A percentile compares a stretch with the other conserved stretches of the same genome.
Conservation (phyloP, 2,797 vertebrate genomes). For the Etheostoma nigrum region DNA sequence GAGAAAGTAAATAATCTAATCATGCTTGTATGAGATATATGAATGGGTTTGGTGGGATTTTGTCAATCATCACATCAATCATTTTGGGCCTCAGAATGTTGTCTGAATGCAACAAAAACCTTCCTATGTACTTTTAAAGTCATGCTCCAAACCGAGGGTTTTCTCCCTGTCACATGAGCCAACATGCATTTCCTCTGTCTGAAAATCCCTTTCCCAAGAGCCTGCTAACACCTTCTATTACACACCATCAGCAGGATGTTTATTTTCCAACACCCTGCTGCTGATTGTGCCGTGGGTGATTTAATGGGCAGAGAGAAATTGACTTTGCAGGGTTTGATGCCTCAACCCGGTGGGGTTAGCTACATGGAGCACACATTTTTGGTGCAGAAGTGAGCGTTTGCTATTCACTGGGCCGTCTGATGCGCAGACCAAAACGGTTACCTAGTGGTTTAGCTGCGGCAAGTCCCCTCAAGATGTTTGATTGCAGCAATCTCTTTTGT, state of each 20-base stretch:
- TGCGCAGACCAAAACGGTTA: conserved; percentile 63
- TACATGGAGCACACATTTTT: conserved; percentile 47
- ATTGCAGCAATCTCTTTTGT: conserved; percentile 77
- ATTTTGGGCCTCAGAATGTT: neutral
- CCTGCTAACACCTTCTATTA: conserved; percentile 62
- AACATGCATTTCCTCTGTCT: conserved; percentile 55
- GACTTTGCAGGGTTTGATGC: conserved; percentile 65
- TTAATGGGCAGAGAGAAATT: conserved; percentile 76
- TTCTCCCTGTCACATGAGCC: conserved; percentile 25
- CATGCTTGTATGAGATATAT: neutral
- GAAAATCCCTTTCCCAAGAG: conserved; percentile 50
- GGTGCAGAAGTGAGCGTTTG: conserved; percentile 39
- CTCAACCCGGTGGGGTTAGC: conserved; percentile 51
- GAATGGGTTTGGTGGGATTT: neutral
- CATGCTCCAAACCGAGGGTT: neutral
- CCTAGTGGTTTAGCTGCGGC: conserved; percentile 70
- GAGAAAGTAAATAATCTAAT: neutral
- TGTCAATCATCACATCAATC: neutral
- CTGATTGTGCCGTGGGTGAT: conserved; percentile 74
- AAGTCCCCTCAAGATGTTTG: conserved; percentile 71
- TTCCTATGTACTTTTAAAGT: conserved; percentile 25
- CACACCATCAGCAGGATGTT: conserved; percentile 70
- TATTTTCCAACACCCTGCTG: conserved; percentile 68
- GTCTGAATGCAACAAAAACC: conserved; percentile 12
- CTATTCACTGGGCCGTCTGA: conserved; percentile 42